phyloP scores from a whole-genome alignment of 1,140 invertebrate species.

The Magallana angulata region DNA sequence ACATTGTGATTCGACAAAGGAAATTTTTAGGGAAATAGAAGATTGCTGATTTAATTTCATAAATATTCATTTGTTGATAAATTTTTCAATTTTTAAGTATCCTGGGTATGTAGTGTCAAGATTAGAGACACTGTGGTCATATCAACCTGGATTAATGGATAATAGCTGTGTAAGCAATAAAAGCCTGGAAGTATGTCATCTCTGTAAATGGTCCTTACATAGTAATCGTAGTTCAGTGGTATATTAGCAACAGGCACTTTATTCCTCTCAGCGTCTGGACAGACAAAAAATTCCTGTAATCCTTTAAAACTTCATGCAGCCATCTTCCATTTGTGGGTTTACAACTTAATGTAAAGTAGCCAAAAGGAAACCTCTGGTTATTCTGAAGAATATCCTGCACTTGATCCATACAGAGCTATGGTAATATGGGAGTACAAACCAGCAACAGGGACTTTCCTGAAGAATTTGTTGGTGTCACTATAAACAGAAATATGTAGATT shows the following conservation, averaged over 20 bases:
- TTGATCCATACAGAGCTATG: background rate
- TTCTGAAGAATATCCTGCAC: too few relatives aligned
- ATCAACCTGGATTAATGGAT: conserved; percentile 17
- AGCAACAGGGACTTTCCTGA: background rate
- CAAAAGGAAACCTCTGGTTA: too few relatives aligned
- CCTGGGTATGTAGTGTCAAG: background rate
- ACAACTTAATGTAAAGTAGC: too few relatives aligned
- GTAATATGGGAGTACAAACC: background rate
- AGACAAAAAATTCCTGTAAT: background rate
- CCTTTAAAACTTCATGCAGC: background rate
- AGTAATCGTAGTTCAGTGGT: background rate
- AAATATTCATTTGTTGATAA: background rate
- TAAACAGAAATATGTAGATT: background rate
- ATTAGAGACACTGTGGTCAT: background rate
- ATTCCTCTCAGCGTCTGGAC: background rate
- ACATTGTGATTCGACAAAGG: too few relatives aligned
- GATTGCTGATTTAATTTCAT: conserved; percentile 3
- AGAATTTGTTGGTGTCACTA: background rate
- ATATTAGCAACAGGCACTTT: background rate
- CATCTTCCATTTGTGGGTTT: background rate
- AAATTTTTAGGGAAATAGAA: background rate
- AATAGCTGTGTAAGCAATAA: background rate
- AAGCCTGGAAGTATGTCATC: background rate
- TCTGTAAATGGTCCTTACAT: background rate
- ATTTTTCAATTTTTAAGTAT: background rate